phyloP scores from a whole-genome alignment of 1,140 invertebrate genomes.

The Tribolium castaneum region DNA sequence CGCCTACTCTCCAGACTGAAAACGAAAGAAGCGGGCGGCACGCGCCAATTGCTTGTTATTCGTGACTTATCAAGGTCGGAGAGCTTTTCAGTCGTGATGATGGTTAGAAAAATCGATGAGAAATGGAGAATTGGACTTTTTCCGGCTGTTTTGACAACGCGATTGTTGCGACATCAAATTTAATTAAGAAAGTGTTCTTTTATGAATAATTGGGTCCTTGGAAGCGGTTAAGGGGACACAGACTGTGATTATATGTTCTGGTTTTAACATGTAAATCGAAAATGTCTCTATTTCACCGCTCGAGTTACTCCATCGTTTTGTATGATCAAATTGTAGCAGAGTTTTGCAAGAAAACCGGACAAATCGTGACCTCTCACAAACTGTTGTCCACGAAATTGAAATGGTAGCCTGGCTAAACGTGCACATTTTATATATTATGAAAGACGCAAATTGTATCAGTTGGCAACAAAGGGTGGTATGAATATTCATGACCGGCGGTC shows the following conservation, averaged over 20 bases:
- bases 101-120: neutral
- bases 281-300: neutral
- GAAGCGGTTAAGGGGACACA: neutral
- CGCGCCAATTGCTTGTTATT: slow-evolving; percentile 8
- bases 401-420: slow-evolving; percentile 30
- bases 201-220: neutral
- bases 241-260: too few relatives aligned
- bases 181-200: neutral
- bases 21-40: slow-evolving; percentile 14
- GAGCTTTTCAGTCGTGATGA: neutral
- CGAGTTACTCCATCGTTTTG: neutral
- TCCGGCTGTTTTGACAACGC: neutral
- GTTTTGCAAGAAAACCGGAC: slow-evolving; percentile 26
- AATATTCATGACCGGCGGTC: neutral
- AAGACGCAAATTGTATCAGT: slow-evolving; percentile 3
- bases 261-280: neutral
- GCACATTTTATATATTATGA: slow-evolving; percentile 22
- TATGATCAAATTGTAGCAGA: slow-evolving; percentile 1
- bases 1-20: neutral
- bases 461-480: neutral
- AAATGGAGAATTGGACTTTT: neutral
- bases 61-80: slow-evolving; percentile 27
- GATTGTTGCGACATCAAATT: neutral
- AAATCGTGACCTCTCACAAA: slow-evolving; percentile 38
- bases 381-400: slow-evolving; percentile 35